A percentile compares a stretch with the other conserved stretches of the same genome.
Evolutionary conservation across 1,140 invertebrate species (phyloP).

Genomic region (Heliconius hermathena): DNA sequence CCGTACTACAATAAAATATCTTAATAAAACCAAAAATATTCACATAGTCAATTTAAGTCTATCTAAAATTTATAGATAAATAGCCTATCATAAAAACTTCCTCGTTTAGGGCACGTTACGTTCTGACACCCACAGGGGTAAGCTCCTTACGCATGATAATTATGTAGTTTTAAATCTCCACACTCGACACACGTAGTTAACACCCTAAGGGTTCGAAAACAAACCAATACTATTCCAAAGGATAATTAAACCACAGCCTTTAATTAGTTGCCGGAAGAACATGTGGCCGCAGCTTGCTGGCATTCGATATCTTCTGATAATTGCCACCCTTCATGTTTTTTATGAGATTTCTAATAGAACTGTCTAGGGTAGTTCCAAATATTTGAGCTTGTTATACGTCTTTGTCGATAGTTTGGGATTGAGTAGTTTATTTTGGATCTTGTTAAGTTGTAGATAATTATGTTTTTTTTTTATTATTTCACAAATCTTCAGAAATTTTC

Average conservation of each 20-base stretch:
- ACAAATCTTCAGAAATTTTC: too few species aligned
- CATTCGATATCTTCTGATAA: constrained; percentile 54
- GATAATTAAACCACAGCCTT: constrained; percentile 56
- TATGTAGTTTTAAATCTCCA: constrained; percentile 35
- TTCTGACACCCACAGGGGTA: background rate
- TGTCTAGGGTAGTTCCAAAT: constrained; percentile 15
- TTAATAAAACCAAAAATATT: background rate
- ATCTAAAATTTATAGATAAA: background rate
- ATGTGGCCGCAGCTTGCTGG: constrained; percentile 58
- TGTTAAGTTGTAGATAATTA: background rate
- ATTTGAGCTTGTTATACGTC: constrained; percentile 6
- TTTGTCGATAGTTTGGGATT: background rate
- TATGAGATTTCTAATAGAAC: constrained; percentile 29
- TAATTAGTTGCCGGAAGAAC: constrained; percentile 64
- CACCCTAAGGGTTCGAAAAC: constrained; percentile 41
- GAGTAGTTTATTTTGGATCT: background rate
- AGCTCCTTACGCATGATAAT: constrained; percentile 1
- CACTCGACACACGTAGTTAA: constrained; percentile 33
- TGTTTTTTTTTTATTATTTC: background rate
- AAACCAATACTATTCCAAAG: constrained; percentile 42
- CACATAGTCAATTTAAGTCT: background rate
- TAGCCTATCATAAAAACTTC: background rate
- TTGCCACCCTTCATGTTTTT: constrained; percentile 35
- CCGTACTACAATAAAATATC: too few species aligned
- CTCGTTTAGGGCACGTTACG: background rate